These are phyloP conservation scores for Clarias gariepinus DNA, from an alignment of 2,113 vertebrate genomes.

Conservation along the genomic window DNA sequence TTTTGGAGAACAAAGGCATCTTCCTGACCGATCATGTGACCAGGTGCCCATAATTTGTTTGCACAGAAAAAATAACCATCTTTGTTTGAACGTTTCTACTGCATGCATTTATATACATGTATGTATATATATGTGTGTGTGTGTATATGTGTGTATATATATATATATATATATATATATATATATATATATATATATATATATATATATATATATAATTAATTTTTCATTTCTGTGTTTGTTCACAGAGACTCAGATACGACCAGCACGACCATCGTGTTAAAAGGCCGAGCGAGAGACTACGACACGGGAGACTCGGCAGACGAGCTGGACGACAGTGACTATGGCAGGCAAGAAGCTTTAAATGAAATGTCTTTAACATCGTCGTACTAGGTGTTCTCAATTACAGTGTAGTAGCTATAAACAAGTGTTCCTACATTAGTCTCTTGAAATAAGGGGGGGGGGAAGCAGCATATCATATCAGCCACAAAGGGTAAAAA, in stretches of 20 bases:
- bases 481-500: neutral
- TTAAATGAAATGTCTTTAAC: neutral
- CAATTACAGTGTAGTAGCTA: neutral
- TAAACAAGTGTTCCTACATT: too few relatives aligned
- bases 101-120: neutral
- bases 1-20: neutral
- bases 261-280: slow-evolving; percentile 65
- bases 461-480: neutral
- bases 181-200: too few relatives aligned
- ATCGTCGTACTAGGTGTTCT: neutral
- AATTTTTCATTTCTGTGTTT: neutral
- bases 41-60: neutral
- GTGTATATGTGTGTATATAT: too few relatives aligned
- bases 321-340: slow-evolving; percentile 81
- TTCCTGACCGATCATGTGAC: neutral
- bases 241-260: slow-evolving; percentile 73
- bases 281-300: slow-evolving; percentile 66
- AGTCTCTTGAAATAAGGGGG: too few relatives aligned
- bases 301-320: slow-evolving; percentile 82
- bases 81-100: neutral
- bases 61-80: neutral
- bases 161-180: too few relatives aligned
- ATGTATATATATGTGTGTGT: too few relatives aligned
- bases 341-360: slow-evolving; percentile 75
- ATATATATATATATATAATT: too few relatives aligned